Evolutionary conservation across 2,797 vertebrate species (phyloP).

Genomic region (Macroramphosus scolopax): DNA sequence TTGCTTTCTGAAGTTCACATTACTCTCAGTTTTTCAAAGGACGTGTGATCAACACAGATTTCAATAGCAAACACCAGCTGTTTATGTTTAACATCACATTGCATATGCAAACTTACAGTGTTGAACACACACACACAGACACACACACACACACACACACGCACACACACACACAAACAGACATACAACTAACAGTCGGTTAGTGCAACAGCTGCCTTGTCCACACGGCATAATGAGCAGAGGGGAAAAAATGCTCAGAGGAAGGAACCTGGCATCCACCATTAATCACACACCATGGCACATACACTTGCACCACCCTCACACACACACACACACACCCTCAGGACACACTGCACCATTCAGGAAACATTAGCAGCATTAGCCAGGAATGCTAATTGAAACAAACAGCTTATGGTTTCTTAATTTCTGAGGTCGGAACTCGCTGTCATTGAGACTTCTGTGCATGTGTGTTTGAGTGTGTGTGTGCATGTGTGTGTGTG

Average conservation of each 20-base stretch:
- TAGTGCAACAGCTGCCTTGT: too few species aligned
- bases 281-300: too few species aligned
- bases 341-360: slow-evolving; percentile 52
- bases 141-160: slow-evolving; percentile 20
- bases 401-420: slow-evolving; percentile 71
- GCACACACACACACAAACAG: too few species aligned
- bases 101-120: slow-evolving; percentile 4
- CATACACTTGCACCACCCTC: too few species aligned
- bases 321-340: slow-evolving; percentile 39
- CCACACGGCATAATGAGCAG: too few species aligned
- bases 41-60: too few species aligned
- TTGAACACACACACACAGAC: slow-evolving; percentile 13
- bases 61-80: slow-evolving; percentile 6
- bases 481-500: slow-evolving; percentile 14
- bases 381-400: slow-evolving; percentile 77
- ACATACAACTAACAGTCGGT: too few species aligned
- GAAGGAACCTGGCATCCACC: too few species aligned
- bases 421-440: slow-evolving; percentile 61
- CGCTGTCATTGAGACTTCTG: slow-evolving; percentile 58
- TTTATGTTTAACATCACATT: slow-evolving; percentile 1
- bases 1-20: slow-evolving; percentile 19
- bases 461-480: slow-evolving; percentile 21
- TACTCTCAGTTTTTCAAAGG: too few species aligned
- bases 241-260: too few species aligned
- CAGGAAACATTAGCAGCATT: slow-evolving; percentile 75